Percentiles rank a stretch among this genome's conserved stretches.
phyloP scores from a whole-genome alignment of 2,888 invertebrate species.

The Furcula furcula region DNA sequence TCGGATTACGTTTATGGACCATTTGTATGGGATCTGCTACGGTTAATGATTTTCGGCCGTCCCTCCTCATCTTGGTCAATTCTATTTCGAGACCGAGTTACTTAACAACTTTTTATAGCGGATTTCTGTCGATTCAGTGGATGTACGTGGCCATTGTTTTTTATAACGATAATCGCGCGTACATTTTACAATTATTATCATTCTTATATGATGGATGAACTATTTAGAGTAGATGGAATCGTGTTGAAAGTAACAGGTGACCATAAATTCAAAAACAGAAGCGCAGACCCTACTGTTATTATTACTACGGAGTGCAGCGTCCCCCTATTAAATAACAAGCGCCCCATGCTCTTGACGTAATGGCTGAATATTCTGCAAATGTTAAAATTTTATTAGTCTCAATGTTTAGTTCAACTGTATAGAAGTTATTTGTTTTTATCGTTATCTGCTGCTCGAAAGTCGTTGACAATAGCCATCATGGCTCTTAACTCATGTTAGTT shows the following conservation, averaged over 20 bases:
- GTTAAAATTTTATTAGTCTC: conserved; percentile 18
- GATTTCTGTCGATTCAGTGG: conserved; percentile 8
- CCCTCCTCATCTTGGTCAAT: conserved; percentile 50
- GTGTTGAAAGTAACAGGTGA: conserved; percentile 3
- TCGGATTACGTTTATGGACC: conserved; percentile 73
- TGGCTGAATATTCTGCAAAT: conserved; percentile 38
- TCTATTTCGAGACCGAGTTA: conserved; percentile 49
- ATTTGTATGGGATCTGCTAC: conserved; percentile 73
- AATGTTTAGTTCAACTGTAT: conserved; percentile 5
- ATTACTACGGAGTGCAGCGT: conserved; percentile 41
- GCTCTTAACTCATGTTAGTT: conserved; percentile 42
- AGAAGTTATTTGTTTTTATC: conserved; percentile 28
- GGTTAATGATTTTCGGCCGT: conserved; percentile 66
- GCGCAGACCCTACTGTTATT: conserved; percentile 42
- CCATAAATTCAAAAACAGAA: conserved; percentile 27
- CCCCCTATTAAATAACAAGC: conserved; percentile 51
- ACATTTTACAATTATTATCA: too few relatives aligned
- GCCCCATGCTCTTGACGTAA: conserved; percentile 48
- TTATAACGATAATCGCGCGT: too few relatives aligned
- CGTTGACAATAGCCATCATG: conserved; percentile 46
- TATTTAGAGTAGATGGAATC: not conserved
- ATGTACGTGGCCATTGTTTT: too few relatives aligned
- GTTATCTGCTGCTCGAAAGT: conserved; percentile 41
- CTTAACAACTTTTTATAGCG: conserved; percentile 51
- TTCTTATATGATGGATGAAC: too few relatives aligned